Base-by-base conservation (phyloP, 2,888 invertebrate genomes). In the Taphrorychus bicolor region DNA sequence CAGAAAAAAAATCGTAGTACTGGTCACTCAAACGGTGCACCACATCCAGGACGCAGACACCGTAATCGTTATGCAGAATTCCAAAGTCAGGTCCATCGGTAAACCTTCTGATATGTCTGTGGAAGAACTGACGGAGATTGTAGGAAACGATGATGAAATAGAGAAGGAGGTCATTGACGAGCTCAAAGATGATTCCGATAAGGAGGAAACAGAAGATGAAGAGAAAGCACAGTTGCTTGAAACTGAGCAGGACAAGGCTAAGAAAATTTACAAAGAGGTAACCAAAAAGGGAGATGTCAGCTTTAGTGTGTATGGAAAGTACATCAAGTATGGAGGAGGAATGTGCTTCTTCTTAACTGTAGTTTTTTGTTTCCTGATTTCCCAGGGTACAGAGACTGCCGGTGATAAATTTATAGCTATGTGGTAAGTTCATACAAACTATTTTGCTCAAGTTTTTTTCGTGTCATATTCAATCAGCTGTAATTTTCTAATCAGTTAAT, bases 1-100 rank as follows among this genome's bases (percentile, higher is more conserved):
- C 71, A 83, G 86, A 5, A 84, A 87, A 70, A 88, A 90, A 77
- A 88, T 91, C 1, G 82, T 89, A 32, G 86, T 93, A 51, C 85
- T 93, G 14, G 91, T 92, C 71, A 93, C 92, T 0, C 89, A 89
- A 75, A 88, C 88, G 78, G 80, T 87, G 72, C 87, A 88, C 75
- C 88, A 89, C 75, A 82, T 89, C 1, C 83, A 86, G 68, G 85
- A 85, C 51, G 73, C 74, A n/a, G 76, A 78, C 62, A 72, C 71
- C 40, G 70, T 77, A 2, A 73, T 76, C 3, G 59, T 74, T 4
- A 74, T 78, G 72, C 54, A 71, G 75, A 84, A 85, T 73, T 85
- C 85, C 1, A 71, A 82, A 1, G 84, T 87, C 73, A 84, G 84
- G 0, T 84, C 87, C 0, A 86, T 86, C 0, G 89, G 88, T 76